Conservation (phyloP, 2,113 vertebrate genomes). For the Collichthys lucidus region DNA sequence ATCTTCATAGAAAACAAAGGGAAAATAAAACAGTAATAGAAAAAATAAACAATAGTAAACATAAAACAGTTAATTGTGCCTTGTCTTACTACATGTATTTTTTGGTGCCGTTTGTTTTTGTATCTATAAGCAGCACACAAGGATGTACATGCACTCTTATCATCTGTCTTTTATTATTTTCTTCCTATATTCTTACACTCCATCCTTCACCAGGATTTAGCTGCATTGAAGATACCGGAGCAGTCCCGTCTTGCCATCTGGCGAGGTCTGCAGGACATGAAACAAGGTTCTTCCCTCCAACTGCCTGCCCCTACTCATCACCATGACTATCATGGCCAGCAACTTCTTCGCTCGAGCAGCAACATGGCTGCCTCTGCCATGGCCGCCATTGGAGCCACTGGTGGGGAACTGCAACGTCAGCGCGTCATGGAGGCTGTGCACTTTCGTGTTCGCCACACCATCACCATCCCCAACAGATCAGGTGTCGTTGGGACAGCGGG, state of each 20-base stretch:
- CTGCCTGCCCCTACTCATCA: constrained; percentile 69
- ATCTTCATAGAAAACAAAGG: neutral
- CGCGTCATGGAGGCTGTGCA: constrained; percentile 99
- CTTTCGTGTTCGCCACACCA: constrained; percentile 98
- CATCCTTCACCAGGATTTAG: constrained; percentile 88
- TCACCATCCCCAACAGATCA: constrained; percentile 95
- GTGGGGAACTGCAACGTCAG: constrained; percentile 95
- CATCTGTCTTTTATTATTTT: neutral
- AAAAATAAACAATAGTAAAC: neutral
- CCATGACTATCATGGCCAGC: constrained; percentile 89
- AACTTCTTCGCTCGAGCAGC: constrained; percentile 93
- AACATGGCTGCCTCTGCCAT: constrained; percentile 87
- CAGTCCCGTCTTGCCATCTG: constrained; percentile 95
- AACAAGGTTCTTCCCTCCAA: constrained; percentile 86
- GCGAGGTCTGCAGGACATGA: constrained; percentile 96
- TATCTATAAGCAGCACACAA: constrained; percentile 9
- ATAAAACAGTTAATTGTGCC: neutral
- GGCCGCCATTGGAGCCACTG: constrained; percentile 88
- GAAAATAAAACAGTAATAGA: neutral
- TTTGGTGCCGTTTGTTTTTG: neutral
- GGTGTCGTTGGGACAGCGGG: constrained; percentile 64
- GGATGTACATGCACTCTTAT: neutral
- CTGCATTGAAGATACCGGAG: constrained; percentile 96
- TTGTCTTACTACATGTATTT: too few species aligned
- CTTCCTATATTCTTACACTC: neutral